Conservation (phyloP, 2,888 invertebrate genomes). For the Mayetiola destructor region DNA sequence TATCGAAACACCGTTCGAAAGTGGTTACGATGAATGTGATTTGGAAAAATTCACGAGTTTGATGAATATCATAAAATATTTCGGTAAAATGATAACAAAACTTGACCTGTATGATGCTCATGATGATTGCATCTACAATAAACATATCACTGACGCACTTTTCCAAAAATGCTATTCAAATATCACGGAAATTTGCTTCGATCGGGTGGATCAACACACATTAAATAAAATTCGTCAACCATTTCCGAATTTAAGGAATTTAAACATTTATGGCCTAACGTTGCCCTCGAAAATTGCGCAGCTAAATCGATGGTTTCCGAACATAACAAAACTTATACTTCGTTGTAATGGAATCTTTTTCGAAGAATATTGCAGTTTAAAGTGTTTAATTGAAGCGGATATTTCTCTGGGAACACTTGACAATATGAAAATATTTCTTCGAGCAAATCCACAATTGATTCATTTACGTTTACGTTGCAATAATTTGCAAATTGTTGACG, state of each 20-base stretch:
- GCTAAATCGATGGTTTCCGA: conserved; percentile 3
- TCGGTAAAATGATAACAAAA: neutral
- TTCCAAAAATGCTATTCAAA: neutral
- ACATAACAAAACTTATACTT: neutral
- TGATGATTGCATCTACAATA: neutral
- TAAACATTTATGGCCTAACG: neutral
- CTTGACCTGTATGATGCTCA: conserved; percentile 2
- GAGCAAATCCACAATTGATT: conserved; percentile 6
- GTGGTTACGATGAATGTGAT: conserved; percentile 6
- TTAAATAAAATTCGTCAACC: conserved; percentile 2
- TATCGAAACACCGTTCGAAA: neutral
- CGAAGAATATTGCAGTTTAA: conserved; percentile 1
- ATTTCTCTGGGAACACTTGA: neutral
- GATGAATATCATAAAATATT: conserved; percentile 1
- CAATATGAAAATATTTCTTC: neutral
- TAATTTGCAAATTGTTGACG: neutral
- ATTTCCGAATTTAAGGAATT: neutral
- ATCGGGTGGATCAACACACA: neutral
- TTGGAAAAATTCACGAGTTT: neutral
- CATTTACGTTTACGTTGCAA: neutral
- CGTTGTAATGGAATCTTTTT: neutral
- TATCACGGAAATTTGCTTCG: neutral
- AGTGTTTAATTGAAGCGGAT: neutral
- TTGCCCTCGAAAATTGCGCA: neutral
- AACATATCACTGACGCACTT: neutral